phyloP scores from a whole-genome alignment of 1,140 invertebrate genomes.

The Drosophila parabipectinata region DNA sequence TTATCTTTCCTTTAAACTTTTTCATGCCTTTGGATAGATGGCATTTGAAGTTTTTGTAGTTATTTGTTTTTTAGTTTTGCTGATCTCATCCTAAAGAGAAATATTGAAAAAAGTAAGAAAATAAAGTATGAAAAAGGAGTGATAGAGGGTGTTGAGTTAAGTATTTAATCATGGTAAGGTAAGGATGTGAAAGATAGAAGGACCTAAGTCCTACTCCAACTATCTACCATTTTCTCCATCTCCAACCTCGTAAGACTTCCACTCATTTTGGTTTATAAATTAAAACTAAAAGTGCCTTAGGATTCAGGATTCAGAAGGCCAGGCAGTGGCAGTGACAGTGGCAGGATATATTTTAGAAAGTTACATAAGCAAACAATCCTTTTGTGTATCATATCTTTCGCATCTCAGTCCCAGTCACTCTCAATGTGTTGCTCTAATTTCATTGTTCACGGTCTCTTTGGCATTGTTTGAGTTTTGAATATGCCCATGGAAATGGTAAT shows the following conservation, averaged over 20 bases:
- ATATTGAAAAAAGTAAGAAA: neutral
- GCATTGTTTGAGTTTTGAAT: conserved; percentile 74
- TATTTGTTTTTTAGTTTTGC: conserved; percentile 37
- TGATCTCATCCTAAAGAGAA: conserved; percentile 25
- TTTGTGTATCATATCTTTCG: conserved; percentile 47
- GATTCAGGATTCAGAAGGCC: neutral
- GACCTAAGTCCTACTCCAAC: too few species aligned
- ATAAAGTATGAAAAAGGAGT: neutral
- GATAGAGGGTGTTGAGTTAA: neutral
- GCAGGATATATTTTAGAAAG: conserved; percentile 58
- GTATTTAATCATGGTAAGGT: neutral
- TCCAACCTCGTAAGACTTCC: neutral
- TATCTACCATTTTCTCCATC: neutral
- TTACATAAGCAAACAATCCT: conserved; percentile 73
- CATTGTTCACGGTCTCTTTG: conserved; percentile 79
- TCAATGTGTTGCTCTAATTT: conserved; percentile 77
- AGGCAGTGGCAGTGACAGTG: conserved; percentile 10
- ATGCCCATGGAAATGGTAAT: conserved; percentile 30
- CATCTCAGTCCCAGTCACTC: conserved; percentile 49
- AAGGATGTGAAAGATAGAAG: too few species aligned
- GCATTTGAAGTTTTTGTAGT: conserved; percentile 31
- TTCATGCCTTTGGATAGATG: conserved; percentile 41
- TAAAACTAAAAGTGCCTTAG: conserved; percentile 22
- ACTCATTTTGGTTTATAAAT: conserved; percentile 9
- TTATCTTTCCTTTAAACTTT: conserved; percentile 55